Evolutionary conservation across 2,888 invertebrate species (phyloP).

Genomic region (Netelia inedita): DNA sequence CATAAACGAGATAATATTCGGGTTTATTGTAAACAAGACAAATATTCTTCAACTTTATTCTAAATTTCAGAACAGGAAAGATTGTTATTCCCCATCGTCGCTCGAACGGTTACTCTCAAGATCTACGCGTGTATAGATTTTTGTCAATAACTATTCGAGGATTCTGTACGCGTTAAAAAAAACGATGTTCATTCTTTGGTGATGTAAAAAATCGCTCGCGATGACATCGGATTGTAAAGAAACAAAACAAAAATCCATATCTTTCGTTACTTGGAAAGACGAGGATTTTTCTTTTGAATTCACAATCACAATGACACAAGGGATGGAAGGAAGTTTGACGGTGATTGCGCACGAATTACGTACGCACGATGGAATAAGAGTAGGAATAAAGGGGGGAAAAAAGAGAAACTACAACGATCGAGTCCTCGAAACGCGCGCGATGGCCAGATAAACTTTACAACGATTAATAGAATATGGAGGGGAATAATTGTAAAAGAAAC

Average conservation of each 20-base stretch:
- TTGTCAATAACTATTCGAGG: constrained; percentile 25
- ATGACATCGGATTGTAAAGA: not conserved
- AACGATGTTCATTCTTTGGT: constrained; percentile 54
- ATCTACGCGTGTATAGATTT: not conserved
- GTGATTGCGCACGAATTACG: not conserved
- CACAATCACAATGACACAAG: not conserved
- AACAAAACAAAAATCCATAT: constrained; percentile 4
- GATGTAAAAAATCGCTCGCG: constrained; percentile 24
- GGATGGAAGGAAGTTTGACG: not conserved
- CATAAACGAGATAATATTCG: too few species aligned
- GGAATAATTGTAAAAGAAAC: constrained; percentile 42
- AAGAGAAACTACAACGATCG: constrained; percentile 14
- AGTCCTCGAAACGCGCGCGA: constrained; percentile 16
- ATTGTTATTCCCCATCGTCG: not conserved
- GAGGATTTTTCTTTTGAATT: not conserved
- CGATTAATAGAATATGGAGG: constrained; percentile 29
- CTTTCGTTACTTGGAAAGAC: not conserved
- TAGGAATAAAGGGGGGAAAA: constrained; percentile 3
- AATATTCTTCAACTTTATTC: too few species aligned
- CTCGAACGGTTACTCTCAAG: not conserved
- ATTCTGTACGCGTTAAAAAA: constrained; percentile 50
- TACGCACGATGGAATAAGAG: not conserved
- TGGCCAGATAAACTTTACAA: constrained; percentile 37
- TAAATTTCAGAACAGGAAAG: too few species aligned
- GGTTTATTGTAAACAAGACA: too few species aligned